Evolutionary conservation across 2,888 invertebrate species (phyloP).

Genomic region (Abrostola triplasia): DNA sequence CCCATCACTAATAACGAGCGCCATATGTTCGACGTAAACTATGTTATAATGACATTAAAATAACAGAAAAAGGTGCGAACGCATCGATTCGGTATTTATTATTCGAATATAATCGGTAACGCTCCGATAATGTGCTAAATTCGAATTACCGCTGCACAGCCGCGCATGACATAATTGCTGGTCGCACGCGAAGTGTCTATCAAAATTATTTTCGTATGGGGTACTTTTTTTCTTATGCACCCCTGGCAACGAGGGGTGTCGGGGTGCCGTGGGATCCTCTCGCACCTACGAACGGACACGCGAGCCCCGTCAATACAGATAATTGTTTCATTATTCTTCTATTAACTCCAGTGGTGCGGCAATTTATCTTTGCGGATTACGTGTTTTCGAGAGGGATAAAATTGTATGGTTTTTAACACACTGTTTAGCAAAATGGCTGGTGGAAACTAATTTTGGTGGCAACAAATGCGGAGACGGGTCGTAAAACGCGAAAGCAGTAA

Average conservation of each 20-base stretch:
- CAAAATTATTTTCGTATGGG: constrained; percentile 85
- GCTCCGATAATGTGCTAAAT: constrained; percentile 86
- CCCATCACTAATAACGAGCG: constrained; percentile 56
- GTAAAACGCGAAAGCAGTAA: constrained; percentile 77
- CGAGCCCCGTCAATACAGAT: constrained; percentile 80
- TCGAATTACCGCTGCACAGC: constrained; percentile 73
- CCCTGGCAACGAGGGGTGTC: constrained; percentile 69
- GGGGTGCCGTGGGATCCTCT: constrained; percentile 72
- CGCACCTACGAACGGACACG: constrained; percentile 73
- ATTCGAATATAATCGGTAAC: constrained; percentile 78
- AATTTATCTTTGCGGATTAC: constrained; percentile 72
- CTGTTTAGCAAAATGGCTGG: constrained; percentile 55
- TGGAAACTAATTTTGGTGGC: constrained; percentile 69
- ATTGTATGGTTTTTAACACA: constrained; percentile 58
- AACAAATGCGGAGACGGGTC: constrained; percentile 73
- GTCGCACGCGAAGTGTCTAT: constrained; percentile 87
- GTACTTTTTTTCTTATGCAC: constrained; percentile 77
- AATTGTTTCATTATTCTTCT: constrained; percentile 88
- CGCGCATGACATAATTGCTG: constrained; percentile 78
- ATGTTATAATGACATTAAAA: constrained; percentile 76
- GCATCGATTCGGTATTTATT: constrained; percentile 74
- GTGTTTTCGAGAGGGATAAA: constrained; percentile 49
- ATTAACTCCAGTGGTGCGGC: constrained; percentile 83
- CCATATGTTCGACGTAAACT: constrained; percentile 70
- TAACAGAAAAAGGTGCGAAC: constrained; percentile 80